phyloP scores from a whole-genome alignment of 37 sponge, comb jelly and placozoan genomes.

The Eunapius fragilis region DNA sequence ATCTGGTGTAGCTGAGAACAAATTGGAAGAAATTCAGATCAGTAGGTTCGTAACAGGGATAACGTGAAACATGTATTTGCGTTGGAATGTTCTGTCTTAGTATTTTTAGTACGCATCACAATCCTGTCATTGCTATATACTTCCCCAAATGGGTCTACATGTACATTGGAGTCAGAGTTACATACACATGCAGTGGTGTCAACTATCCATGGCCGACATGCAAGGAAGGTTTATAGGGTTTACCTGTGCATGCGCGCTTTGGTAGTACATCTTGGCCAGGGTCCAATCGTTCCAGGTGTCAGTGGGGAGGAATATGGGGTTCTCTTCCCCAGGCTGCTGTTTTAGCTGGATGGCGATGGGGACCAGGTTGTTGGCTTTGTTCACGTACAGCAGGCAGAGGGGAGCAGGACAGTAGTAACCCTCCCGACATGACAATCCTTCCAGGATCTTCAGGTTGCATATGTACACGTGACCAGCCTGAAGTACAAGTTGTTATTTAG shows the following conservation, averaged over 20 bases:
- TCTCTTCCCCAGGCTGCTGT: constrained; percentile 18
- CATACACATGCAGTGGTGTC: too few species aligned
- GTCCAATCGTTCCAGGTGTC: constrained; percentile 69
- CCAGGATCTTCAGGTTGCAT: constrained; percentile 54
- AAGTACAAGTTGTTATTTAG: too few species aligned
- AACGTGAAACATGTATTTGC: too few species aligned
- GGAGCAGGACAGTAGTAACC: constrained; percentile 55
- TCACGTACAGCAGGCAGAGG: constrained; percentile 62
- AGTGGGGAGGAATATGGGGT: constrained; percentile 68
- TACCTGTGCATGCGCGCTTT: constrained; percentile 22
- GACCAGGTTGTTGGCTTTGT: constrained; percentile 8
- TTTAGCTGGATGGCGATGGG: constrained; percentile 85
- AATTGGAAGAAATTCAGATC: too few species aligned
- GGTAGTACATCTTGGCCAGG: constrained; percentile 65
- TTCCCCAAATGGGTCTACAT: too few species aligned
- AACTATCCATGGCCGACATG: too few species aligned
- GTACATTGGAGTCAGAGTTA: too few species aligned
- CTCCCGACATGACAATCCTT: constrained; percentile 38
- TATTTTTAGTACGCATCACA: too few species aligned
- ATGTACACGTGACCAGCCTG: constrained; percentile 81
- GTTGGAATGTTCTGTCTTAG: too few species aligned
- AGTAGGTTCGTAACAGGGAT: too few species aligned
- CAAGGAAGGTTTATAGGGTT: too few species aligned
- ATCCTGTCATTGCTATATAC: too few species aligned
- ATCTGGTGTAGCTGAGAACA: constrained; percentile 64